Evolutionary conservation across 2,797 vertebrate genomes (phyloP), one percentile per base, ranked within the genome.

Genomic region (Anguilla obscura): DNA sequence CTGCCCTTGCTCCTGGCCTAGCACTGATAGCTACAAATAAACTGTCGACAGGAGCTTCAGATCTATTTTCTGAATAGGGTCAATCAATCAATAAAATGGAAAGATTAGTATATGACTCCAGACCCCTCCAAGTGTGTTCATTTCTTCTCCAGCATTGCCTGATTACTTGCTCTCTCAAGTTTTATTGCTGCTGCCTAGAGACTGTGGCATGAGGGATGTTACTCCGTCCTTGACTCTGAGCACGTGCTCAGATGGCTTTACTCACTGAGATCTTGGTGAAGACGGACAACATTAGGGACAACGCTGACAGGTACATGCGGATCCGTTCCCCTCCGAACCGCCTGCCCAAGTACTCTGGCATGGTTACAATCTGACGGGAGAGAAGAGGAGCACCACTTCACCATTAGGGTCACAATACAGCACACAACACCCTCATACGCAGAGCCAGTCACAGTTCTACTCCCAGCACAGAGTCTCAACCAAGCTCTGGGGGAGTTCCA

Each of bases 221-320:
- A 24, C 50, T 6, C 52, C 12, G 52, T n/a, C 24, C 45, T 84
- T 10, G 24, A 56, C 24, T 52, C 33, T 48, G 16, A 24, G 40
- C 36, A 50, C 24, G 24, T 24, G n/a, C 27, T 24, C 14, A 14
- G n/a, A 6, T 80, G 54, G 36, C 5, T 18, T 5, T 52, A 91
- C 97, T 92, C 94, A 99, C 98, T 4, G 97, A 99, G 93, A 99
- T 99, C 95, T 98, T 98, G 89, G 98, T 99, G 94, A 98, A 98
- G 93, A 98, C 90, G 0, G 98, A 99, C 91, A 99, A 92, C 93
- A 99, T 90, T 86, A 99, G 94, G 0, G 96, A 98, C 90, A 99
- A 95, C 87, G 95, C 94, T 0, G 97, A 97, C 90, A 98, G 95
- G 91, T 97, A 98, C 50, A 95, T 95, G 84, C 95, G 93, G 89